phyloP scores from a whole-genome alignment of 2,888 invertebrate species.

The Lydus trimaculatus region DNA sequence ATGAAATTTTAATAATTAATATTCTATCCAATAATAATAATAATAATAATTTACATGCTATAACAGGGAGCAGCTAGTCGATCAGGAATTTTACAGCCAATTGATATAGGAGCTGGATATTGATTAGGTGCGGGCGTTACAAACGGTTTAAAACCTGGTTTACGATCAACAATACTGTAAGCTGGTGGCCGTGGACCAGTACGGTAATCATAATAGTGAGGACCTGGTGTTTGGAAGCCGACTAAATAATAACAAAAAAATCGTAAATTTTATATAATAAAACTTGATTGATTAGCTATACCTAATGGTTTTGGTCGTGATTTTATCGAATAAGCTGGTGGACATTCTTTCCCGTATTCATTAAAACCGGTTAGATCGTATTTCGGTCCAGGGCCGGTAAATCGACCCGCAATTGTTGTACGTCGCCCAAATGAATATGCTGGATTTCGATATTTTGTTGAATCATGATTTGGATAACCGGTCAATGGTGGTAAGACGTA shows the following conservation, averaged over 20 bases:
- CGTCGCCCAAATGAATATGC: constrained; percentile 67
- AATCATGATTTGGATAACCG: constrained; percentile 70
- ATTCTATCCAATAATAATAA: constrained; percentile 3
- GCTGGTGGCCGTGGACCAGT: constrained; percentile 66
- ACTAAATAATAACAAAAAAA: no score
- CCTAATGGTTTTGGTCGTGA: constrained; percentile 50
- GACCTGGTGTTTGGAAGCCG: constrained; percentile 66
- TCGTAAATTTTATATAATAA: no score
- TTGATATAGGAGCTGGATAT: constrained; percentile 63
- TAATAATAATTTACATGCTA: constrained; percentile 59
- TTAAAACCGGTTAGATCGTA: constrained; percentile 64
- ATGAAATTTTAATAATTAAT: not conserved
- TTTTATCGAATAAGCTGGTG: constrained; percentile 63
- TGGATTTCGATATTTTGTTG: constrained; percentile 68
- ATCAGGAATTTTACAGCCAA: constrained; percentile 65
- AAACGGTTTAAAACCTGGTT: constrained; percentile 42
- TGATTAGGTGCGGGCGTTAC: constrained; percentile 69
- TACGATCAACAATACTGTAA: constrained; percentile 66
- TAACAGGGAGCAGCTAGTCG: constrained; percentile 62
- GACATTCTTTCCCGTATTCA: constrained; percentile 57
- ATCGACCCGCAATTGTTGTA: not conserved
- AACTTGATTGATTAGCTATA: constrained; percentile 2
- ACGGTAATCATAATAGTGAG: constrained; percentile 68
- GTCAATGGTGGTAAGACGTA: constrained; percentile 69
- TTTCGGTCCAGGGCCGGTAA: constrained; percentile 59